Conservation (phyloP, 2,888 invertebrate species). For the Belgica antarctica region DNA sequence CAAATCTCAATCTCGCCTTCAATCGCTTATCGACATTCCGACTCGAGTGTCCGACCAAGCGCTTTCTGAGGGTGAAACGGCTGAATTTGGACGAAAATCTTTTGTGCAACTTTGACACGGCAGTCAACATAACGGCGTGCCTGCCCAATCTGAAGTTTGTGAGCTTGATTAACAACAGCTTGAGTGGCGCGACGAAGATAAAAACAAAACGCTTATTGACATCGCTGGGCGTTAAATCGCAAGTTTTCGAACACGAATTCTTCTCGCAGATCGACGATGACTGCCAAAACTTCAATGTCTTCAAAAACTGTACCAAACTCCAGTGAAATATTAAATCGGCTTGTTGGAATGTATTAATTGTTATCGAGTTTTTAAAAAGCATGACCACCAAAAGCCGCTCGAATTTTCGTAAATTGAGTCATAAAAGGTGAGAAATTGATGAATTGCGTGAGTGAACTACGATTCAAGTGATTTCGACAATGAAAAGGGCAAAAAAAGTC, state of each 20-base stretch:
- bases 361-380: no score
- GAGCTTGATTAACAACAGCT: neutral
- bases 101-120: constrained; percentile 23
- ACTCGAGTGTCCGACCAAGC: constrained; percentile 6
- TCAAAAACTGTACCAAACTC: constrained; percentile 20
- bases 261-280: constrained; percentile 14
- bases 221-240: constrained; percentile 7
- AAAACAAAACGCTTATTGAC: neutral
- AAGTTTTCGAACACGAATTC: constrained; percentile 24
- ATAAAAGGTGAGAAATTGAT: neutral
- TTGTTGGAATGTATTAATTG: no score
- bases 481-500: neutral
- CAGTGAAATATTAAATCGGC: no score
- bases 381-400: no score
- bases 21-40: constrained; percentile 9
- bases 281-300: constrained; percentile 8
- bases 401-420: constrained; percentile 14
- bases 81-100: constrained; percentile 32
- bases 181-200: constrained; percentile 6
- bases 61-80: constrained; percentile 7
- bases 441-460: constrained; percentile 13
- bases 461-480: constrained; percentile 31
- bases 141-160: constrained; percentile 30
- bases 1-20: constrained; percentile 28
- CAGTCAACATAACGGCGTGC: neutral